Conservation (phyloP, 2,113 vertebrate genomes). For the Amazona vittata region DNA sequence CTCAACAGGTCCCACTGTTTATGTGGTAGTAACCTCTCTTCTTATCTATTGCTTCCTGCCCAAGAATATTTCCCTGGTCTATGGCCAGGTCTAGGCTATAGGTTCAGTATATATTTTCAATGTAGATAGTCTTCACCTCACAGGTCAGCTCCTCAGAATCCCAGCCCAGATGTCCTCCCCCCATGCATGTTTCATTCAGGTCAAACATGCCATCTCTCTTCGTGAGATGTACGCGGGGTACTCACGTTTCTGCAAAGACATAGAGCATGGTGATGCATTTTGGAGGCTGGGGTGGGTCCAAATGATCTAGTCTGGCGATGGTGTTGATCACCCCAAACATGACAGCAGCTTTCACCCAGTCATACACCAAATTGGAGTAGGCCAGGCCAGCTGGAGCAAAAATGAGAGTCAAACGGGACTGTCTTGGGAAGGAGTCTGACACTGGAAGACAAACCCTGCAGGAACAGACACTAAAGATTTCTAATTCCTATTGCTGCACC, state of each 20-base stretch:
- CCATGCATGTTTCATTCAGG: fast-evolving
- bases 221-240: fast-evolving
- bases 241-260: constrained; percentile 93
- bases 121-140: background rate
- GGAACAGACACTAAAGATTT: background rate
- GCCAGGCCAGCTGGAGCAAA: constrained; percentile 85
- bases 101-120: background rate
- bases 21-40: fast-evolving
- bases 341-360: constrained; percentile 94
- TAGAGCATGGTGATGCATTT: constrained; percentile 97
- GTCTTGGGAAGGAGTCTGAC: background rate
- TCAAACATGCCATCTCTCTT: fast-evolving
- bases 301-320: constrained; percentile 87
- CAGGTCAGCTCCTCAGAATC: background rate
- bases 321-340: constrained; percentile 93
- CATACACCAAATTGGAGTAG: constrained; percentile 92
- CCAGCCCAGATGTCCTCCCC: background rate
- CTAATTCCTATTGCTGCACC: background rate
- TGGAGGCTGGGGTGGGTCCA: constrained; percentile 90
- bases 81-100: background rate
- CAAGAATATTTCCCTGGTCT: background rate
- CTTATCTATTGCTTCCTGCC: background rate
- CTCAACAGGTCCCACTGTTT: fast-evolving
- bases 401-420: background rate
- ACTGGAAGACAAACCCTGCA: background rate